Evolutionary conservation across 2,113 vertebrate genomes (phyloP).

Genomic region (Psophia crepitans): DNA sequence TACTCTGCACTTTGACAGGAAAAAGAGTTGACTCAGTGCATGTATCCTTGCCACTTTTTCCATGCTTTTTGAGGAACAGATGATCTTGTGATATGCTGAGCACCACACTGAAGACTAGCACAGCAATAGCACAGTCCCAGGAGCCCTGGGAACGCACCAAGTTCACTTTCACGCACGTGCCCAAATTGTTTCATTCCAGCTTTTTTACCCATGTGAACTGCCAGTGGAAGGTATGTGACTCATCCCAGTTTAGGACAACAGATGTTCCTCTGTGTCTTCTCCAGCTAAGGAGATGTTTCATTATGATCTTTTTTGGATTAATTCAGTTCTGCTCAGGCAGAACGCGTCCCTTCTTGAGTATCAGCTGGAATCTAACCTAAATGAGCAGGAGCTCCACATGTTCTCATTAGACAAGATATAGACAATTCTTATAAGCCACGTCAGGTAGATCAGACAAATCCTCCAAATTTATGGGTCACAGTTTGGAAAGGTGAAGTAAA

Average conservation of each 20-base stretch:
- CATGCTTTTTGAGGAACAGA: background rate
- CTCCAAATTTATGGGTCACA: background rate
- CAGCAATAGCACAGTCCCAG: background rate
- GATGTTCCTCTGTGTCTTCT: background rate
- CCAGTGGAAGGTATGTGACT: background rate
- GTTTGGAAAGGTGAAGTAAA: background rate
- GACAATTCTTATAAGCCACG: background rate
- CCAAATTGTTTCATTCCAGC: background rate
- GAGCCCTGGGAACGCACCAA: background rate
- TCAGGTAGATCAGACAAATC: background rate
- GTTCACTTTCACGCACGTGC: accelerated
- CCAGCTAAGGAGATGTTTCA: background rate
- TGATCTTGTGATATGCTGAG: background rate
- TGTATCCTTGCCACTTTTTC: background rate
- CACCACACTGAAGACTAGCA: background rate
- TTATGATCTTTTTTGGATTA: background rate
- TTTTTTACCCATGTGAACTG: background rate
- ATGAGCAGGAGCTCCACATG: background rate
- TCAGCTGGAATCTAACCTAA: background rate
- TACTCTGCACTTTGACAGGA: background rate
- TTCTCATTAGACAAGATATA: background rate
- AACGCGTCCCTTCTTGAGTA: background rate
- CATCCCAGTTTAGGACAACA: background rate
- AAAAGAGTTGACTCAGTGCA: background rate
- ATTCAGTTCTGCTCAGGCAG: background rate